These are phyloP conservation scores for Drosophila trapezifrons DNA, from an alignment of 1,140 invertebrate species.

Conservation along the genomic window DNA sequence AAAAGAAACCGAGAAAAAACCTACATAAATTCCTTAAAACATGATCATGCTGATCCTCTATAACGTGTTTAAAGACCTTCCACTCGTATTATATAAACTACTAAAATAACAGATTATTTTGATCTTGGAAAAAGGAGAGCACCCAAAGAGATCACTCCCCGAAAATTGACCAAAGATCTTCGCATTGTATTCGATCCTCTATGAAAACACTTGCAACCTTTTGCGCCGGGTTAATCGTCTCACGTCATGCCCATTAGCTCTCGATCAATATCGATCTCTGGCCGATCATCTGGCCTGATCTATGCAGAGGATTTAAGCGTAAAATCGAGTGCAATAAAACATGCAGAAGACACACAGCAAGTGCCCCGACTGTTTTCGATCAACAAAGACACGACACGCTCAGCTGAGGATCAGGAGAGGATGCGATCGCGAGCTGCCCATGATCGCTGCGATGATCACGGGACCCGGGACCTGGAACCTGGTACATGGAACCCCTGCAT, in stretches of 20 bases:
- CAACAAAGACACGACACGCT: constrained; percentile 67
- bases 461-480: constrained; percentile 19
- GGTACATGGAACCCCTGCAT: constrained; percentile 6
- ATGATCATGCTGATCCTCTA: neutral
- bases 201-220: constrained; percentile 31
- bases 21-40: neutral
- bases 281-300: constrained; percentile 37
- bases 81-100: neutral
- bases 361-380: constrained; percentile 62
- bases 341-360: constrained; percentile 50
- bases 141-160: constrained; percentile 5
- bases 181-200: constrained; percentile 28
- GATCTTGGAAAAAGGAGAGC: neutral
- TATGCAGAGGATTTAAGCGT: constrained; percentile 53
- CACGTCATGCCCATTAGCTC: constrained; percentile 68
- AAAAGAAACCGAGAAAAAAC: neutral
- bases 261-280: constrained; percentile 38
- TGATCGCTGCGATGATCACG: constrained; percentile 70
- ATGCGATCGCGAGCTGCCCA: constrained; percentile 63
- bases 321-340: constrained; percentile 79
- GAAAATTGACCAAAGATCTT: neutral
- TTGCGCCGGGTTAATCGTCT: constrained; percentile 54
- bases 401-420: constrained; percentile 28
- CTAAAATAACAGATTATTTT: constrained; percentile 17
- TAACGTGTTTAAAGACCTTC: too few species aligned